Conservation (phyloP, 2,888 invertebrate species). For the Leucania comma region DNA sequence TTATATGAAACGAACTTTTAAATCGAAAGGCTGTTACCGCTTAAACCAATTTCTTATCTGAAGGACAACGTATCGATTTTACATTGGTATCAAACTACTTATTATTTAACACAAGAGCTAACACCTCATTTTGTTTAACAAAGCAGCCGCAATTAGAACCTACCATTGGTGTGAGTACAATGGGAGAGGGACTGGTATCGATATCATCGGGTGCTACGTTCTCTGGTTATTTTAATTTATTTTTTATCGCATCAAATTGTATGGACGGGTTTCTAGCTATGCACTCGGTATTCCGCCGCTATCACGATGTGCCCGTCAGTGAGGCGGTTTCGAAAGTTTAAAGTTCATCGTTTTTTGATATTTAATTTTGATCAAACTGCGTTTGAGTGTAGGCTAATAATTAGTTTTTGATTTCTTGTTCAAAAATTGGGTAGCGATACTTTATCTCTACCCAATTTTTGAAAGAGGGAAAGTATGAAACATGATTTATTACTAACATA, state of each 20-base stretch:
- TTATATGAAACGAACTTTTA: conserved; percentile 57
- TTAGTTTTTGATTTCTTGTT: conserved; percentile 53
- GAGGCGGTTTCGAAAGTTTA: conserved; percentile 82
- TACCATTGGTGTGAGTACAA: conserved; percentile 85
- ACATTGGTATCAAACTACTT: conserved; percentile 81
- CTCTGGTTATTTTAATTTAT: conserved; percentile 88
- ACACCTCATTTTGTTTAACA: conserved; percentile 90
- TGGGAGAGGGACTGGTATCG: conserved; percentile 83
- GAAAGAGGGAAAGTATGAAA: conserved; percentile 25
- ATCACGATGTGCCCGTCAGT: conserved; percentile 82
- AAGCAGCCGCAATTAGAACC: conserved; percentile 88
- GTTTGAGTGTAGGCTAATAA: conserved; percentile 61
- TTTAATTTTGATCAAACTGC: conserved; percentile 75
- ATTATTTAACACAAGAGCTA: conserved; percentile 89
- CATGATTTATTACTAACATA: conserved; percentile 39
- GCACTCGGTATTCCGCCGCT: conserved; percentile 78
- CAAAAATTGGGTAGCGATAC: conserved; percentile 12
- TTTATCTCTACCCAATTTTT: too few relatives aligned
- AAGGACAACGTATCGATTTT: conserved; percentile 75
- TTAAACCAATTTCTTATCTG: conserved; percentile 76
- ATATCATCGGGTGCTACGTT: conserved; percentile 84
- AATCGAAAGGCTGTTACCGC: conserved; percentile 62
- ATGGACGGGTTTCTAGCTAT: conserved; percentile 84
- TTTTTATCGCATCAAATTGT: conserved; percentile 89
- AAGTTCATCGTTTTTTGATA: conserved; percentile 85